These are phyloP conservation scores for Habropoda laboriosa DNA, from an alignment of 1,140 invertebrate species.

Conservation along the genomic window DNA sequence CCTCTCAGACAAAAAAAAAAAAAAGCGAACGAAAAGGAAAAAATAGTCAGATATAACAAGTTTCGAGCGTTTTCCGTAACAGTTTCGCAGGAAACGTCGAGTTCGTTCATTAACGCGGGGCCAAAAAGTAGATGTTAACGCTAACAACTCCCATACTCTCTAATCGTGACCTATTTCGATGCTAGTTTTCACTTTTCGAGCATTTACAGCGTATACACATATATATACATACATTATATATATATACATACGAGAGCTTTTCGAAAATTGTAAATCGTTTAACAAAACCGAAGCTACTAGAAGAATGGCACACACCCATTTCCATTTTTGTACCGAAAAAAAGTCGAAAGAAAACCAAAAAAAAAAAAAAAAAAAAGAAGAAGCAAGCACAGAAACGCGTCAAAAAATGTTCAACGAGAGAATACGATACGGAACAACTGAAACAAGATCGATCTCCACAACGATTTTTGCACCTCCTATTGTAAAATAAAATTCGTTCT, in stretches of 20 bases:
- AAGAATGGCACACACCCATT: not conserved
- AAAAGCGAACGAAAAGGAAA: too few relatives aligned
- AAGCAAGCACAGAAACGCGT: not conserved
- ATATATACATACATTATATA: not conserved
- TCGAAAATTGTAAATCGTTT: constrained; percentile 14
- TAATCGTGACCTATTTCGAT: constrained; percentile 38
- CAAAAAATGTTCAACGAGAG: not conserved
- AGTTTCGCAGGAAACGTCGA: constrained; percentile 20
- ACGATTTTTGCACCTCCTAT: not conserved
- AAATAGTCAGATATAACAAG: not conserved
- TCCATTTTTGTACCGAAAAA: constrained; percentile 27
- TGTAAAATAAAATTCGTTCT: not conserved
- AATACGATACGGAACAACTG: not conserved
- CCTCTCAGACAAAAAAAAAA: too few relatives aligned
- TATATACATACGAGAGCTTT: not conserved
- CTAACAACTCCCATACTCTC: constrained; percentile 18
- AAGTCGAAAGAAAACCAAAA: too few relatives aligned
- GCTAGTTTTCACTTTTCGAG: constrained; percentile 33
- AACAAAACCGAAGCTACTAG: not conserved
- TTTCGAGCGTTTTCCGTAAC: constrained; percentile 15
- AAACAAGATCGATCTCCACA: not conserved
- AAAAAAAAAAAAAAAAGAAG: not conserved
- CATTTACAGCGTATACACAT: constrained; percentile 15
- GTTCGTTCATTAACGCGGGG: constrained; percentile 47
- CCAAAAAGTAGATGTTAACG: constrained; percentile 33